These are phyloP conservation scores for Prolemur simus DNA, from an alignment of 2,113 vertebrate species.

Conservation along the genomic window DNA sequence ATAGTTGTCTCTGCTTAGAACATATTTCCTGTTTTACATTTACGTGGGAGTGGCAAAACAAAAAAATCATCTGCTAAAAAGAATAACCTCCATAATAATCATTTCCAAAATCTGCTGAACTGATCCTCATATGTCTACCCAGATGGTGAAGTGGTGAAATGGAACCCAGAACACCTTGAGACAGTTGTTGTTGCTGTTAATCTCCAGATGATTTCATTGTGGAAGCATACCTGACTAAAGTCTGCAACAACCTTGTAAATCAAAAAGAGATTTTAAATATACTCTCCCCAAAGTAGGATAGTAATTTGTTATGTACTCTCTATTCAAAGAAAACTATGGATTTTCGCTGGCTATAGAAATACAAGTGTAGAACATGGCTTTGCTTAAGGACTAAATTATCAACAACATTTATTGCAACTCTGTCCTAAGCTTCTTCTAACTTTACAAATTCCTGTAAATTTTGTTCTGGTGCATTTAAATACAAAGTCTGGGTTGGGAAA, in stretches of 20 bases:
- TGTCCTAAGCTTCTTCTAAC: neutral
- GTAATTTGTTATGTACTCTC: neutral
- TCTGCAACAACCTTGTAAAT: neutral
- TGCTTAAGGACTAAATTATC: neutral
- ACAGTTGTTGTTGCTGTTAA: conserved; percentile 13
- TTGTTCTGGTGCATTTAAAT: neutral
- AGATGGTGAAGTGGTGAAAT: conserved; percentile 76
- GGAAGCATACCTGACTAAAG: conserved; percentile 43
- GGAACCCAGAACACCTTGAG: conserved; percentile 76
- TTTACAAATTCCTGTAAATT: neutral
- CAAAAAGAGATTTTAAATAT: conserved; percentile 2
- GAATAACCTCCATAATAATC: conserved; percentile 75
- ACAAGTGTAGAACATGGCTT: neutral
- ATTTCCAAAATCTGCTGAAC: conserved; percentile 72
- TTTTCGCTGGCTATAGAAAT: neutral
- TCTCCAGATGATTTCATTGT: conserved; percentile 63
- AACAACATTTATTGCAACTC: neutral
- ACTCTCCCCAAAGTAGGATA: neutral
- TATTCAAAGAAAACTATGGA: neutral
- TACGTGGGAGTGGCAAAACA: conserved; percentile 67
- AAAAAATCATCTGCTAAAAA: conserved; percentile 75
- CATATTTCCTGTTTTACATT: conserved; percentile 75
- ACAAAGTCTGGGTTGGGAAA: neutral
- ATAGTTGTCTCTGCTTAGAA: conserved; percentile 51
- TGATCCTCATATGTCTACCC: conserved; percentile 75